Conservation (phyloP, 1,140 invertebrate genomes). For the Drosophila teissieri region DNA sequence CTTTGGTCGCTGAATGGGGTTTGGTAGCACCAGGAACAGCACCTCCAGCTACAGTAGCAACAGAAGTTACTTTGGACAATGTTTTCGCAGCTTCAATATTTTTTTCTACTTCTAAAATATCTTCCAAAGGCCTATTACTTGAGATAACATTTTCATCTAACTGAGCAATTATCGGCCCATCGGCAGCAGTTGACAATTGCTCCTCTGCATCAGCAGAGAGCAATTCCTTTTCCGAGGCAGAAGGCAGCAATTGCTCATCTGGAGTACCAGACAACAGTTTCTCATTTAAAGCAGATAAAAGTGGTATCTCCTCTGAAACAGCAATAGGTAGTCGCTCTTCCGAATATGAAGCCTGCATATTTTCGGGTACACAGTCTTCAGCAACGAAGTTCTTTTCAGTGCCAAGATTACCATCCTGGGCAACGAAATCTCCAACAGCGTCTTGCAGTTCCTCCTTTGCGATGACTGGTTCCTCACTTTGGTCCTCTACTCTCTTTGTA, state of each 20-base stretch:
- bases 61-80: conserved; percentile 9
- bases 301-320: background rate
- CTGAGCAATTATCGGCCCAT: background rate
- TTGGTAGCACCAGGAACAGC: conserved; percentile 23
- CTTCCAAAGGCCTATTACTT: too few relatives aligned
- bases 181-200: background rate
- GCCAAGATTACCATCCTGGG: background rate
- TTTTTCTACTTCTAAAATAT: background rate
- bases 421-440: conserved; percentile 24
- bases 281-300: background rate
- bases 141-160: background rate
- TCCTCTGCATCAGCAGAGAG: background rate
- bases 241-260: conserved; percentile 11
- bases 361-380: background rate
- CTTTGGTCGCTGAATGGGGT: conserved; percentile 9
- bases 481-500: background rate
- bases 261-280: background rate
- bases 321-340: background rate
- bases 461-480: background rate
- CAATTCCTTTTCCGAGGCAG: conserved; percentile 13
- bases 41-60: conserved; percentile 21
- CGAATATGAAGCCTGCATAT: background rate
- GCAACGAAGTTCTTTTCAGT: background rate
- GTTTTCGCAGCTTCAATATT: background rate
- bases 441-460: background rate